Conservation (phyloP, 2,113 vertebrate species). For the Marmota flaviventris region DNA sequence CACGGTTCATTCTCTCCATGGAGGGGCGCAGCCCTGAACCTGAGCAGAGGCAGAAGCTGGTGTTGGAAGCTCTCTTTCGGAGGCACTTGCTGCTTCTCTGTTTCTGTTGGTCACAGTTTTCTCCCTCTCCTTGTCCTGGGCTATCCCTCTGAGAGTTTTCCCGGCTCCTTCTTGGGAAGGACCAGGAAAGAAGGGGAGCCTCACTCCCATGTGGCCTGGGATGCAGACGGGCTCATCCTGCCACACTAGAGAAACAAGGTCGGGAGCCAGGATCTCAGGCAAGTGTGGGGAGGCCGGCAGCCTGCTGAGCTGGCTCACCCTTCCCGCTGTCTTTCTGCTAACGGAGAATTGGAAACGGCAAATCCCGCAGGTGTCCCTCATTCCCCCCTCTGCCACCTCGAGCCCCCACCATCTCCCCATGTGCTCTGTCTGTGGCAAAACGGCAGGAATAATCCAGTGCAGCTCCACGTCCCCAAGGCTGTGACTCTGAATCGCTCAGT, state of each 20-base stretch:
- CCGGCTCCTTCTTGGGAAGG: not conserved
- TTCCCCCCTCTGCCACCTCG: not conserved
- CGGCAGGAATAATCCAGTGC: constrained; percentile 37
- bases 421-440: not conserved
- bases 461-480: not conserved
- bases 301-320: not conserved
- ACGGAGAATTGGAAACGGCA: constrained; percentile 52
- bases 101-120: not conserved
- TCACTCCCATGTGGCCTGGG: not conserved
- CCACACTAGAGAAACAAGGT: not conserved
- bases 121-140: not conserved
- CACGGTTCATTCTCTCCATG: too few species aligned
- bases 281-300: not conserved
- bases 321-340: not conserved
- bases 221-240: not conserved
- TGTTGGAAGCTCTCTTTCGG: not conserved
- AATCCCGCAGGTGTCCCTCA: not conserved
- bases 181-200: not conserved
- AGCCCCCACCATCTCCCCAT: not conserved
- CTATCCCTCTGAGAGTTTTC: not conserved
- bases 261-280: not conserved
- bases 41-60: not conserved
- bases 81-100: not conserved
- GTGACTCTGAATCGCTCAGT: constrained; percentile 27
- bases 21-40: accelerated